These are phyloP conservation scores for Phenacoccus solenopsis DNA, from an alignment of 1,140 invertebrate species.

Conservation along the genomic window DNA sequence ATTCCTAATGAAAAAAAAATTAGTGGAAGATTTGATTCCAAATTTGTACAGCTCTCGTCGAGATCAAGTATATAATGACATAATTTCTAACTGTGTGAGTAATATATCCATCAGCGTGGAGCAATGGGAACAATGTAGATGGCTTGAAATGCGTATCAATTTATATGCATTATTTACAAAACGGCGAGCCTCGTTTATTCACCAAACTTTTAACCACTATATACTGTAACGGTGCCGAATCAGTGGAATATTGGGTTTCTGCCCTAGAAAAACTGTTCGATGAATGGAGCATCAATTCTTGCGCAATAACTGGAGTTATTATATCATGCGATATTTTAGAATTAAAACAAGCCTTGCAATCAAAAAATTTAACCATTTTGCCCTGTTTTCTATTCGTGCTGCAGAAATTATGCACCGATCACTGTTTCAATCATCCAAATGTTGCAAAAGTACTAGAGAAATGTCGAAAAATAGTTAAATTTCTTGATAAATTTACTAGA, in stretches of 20 bases:
- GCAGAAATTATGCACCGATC: slow-evolving; percentile 34
- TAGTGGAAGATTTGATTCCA: not conserved
- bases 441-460: slow-evolving; percentile 35
- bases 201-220: slow-evolving; percentile 26
- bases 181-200: slow-evolving; percentile 24
- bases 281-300: slow-evolving; percentile 36
- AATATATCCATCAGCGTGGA: slow-evolving; percentile 38
- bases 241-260: slow-evolving; percentile 33
- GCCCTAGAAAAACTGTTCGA: slow-evolving; percentile 34
- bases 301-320: slow-evolving; percentile 37
- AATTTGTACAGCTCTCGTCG: not conserved
- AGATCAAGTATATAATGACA: slow-evolving; percentile 21
- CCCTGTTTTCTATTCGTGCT: slow-evolving; percentile 35
- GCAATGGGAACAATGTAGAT: slow-evolving; percentile 37
- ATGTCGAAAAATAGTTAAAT: slow-evolving; percentile 36
- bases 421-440: slow-evolving; percentile 36
- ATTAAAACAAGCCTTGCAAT: slow-evolving; percentile 32
- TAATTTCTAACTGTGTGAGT: slow-evolving; percentile 29
- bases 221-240: slow-evolving; percentile 23
- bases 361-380: slow-evolving; percentile 33
- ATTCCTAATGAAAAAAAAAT: not conserved
- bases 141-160: slow-evolving; percentile 29
- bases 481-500: slow-evolving; percentile 38
- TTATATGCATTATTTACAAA: slow-evolving; percentile 22
- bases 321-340: slow-evolving; percentile 33